Evolutionary conservation across 2,113 vertebrate genomes (phyloP), one percentile per base, ranked within the genome.

Genomic region (Leptobrachium ailaonicum): DNA sequence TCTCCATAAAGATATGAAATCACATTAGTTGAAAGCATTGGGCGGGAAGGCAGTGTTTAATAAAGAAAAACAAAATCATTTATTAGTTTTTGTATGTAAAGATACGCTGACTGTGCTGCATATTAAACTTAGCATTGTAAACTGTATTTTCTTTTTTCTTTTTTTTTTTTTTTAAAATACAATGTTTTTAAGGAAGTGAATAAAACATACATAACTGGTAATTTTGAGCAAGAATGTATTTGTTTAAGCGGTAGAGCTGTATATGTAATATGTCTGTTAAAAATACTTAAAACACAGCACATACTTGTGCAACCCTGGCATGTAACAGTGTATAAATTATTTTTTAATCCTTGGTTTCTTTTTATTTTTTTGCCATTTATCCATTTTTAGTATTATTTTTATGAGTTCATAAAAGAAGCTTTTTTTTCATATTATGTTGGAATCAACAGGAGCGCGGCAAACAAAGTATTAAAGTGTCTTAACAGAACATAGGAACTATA

Each of bases 381-480:
- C 85, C 89, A 88, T 77, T 88, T n/a, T n/a, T n/a, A n/a, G n/a
- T 58, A 9, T 79, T 87, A n/a, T n/a, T 90, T 86, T 89, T 91
- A 91, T 91, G 85, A 89, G 88, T 85, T 87, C 90, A n/a, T 92
- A 3, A 14, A 90, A 90, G 86, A 92, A 92, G 90, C 89, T 88
- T 91, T 87, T 73, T 74, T 74, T n/a, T n/a, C 71, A 82, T 78
- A n/a, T 82, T 86, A 75, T 87, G 53, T 93, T 95, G 91, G 97
- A 99, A 99, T 98, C 97, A 99, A 98, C 96, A 98, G 96, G 96
- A 95, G 95, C 92, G 95, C 94, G 97, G n/a, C n/a, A n/a, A n/a
- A n/a, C 96, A 98, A 95, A 99, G 96, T 99, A 98, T 98, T 96
- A 98, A 98, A 96, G 91, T 95, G 95, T 98, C 95, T 95, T 97